Conservation (phyloP, 2,797 vertebrate species). For the Hydrocynus forskahlii region DNA sequence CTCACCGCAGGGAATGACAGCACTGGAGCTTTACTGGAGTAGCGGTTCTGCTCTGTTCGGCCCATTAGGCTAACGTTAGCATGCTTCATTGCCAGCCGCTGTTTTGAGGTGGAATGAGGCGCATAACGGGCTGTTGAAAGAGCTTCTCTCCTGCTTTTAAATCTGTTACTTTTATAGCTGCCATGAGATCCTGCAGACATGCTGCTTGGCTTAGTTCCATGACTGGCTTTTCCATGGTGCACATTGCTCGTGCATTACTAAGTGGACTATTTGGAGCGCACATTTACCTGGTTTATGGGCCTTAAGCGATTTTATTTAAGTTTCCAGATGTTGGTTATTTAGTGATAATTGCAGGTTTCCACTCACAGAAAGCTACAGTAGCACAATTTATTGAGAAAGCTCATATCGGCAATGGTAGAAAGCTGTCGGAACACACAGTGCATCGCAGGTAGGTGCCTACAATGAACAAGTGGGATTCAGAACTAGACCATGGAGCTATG, state of each 20-base stretch:
- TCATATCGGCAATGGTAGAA: no score
- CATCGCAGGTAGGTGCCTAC: no score
- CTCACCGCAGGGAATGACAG: background rate
- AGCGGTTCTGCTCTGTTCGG: constrained; percentile 1
- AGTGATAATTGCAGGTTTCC: background rate
- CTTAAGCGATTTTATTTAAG: background rate
- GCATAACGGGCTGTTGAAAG: constrained; percentile 22
- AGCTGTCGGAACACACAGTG: no score
- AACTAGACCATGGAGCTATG: no score
- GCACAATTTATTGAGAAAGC: no score
- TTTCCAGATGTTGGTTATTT: background rate
- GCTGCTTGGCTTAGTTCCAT: background rate
- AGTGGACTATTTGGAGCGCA: background rate
- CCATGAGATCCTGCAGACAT: background rate
- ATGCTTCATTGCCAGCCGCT: constrained; percentile 3
- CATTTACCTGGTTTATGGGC: background rate
- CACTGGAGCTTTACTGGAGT: background rate
- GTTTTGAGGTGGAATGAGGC: constrained; percentile 33
- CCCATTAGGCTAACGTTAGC: constrained; percentile 13
- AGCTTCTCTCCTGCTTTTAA: background rate
- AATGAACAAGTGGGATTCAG: no score
- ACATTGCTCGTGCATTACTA: background rate
- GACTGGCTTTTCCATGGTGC: background rate
- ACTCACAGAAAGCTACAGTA: background rate
- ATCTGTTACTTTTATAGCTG: background rate